Conservation (phyloP, 2,797 vertebrate species). For the Sebastes steindachneri region DNA sequence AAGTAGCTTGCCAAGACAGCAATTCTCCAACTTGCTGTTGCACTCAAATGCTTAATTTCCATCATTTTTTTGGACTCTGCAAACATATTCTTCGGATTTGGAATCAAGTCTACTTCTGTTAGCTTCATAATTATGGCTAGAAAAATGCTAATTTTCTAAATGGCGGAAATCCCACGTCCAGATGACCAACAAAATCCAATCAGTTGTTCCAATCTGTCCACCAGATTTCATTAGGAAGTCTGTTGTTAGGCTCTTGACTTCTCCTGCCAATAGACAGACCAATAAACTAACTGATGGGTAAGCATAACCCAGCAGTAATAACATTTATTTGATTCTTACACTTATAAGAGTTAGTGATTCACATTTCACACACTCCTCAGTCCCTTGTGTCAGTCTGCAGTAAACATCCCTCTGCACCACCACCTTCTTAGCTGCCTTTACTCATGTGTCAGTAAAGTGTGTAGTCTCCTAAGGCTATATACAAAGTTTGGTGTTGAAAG, state of each 20-base stretch:
- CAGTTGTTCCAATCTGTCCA: constrained; percentile 18
- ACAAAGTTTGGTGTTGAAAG: not conserved
- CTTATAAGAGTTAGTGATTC: not conserved
- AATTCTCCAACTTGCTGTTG: not conserved
- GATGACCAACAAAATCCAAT: constrained; percentile 22
- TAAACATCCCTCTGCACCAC: not conserved
- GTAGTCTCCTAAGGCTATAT: not conserved
- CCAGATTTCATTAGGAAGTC: constrained; percentile 26
- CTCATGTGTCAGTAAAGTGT: not conserved
- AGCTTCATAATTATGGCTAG: not conserved
- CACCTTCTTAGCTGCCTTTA: not conserved
- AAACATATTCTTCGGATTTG: not conserved
- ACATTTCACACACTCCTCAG: not conserved
- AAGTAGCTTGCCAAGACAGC: not conserved
- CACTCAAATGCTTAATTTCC: not conserved
- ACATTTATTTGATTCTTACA: not conserved
- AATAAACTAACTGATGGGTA: not conserved
- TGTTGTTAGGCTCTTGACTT: not conserved
- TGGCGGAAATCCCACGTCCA: not conserved
- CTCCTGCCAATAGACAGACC: not conserved
- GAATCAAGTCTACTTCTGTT: not conserved
- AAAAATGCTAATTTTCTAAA: not conserved
- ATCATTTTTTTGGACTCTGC: not conserved
- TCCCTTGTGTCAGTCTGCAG: not conserved
- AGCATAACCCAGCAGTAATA: not conserved